Evolutionary conservation across 2,113 vertebrate species (phyloP).

Genomic region (Vimba vimba): DNA sequence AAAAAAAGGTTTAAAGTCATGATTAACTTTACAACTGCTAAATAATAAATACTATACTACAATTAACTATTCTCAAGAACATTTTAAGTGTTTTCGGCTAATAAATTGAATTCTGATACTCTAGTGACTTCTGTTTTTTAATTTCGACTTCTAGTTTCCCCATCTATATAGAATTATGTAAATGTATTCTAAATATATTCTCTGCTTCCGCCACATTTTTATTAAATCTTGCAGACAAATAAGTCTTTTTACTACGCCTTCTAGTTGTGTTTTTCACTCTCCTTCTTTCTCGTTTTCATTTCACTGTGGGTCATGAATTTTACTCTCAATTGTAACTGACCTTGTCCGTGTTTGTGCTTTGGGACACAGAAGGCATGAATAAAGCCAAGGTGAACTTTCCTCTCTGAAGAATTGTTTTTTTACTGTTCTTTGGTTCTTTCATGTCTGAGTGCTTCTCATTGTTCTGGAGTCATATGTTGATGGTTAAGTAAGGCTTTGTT

Average conservation of each 20-base stretch:
- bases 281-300: neutral
- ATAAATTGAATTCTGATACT: neutral
- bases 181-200: conserved; percentile 22
- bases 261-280: conserved; percentile 1
- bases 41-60: neutral
- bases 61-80: neutral
- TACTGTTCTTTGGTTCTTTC: conserved; percentile 19
- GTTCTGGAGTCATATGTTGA: conserved; percentile 4
- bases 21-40: neutral
- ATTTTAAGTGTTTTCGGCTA: neutral
- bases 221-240: neutral
- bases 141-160: neutral
- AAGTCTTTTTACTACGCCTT: neutral
- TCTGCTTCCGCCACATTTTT: neutral
- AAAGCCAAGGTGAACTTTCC: conserved; percentile 37
- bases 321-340: conserved; percentile 40
- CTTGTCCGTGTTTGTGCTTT: conserved; percentile 46
- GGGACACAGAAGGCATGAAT: conserved; percentile 21
- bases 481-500: conserved; percentile 21
- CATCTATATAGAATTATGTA: neutral
- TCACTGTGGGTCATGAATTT: conserved; percentile 24
- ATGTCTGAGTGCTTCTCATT: neutral
- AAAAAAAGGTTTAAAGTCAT: neutral
- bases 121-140: neutral
- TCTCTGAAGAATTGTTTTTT: conserved; percentile 13